Base-by-base conservation (phyloP, 2,797 vertebrate genomes). In the Hemibagrus guttatus region DNA sequence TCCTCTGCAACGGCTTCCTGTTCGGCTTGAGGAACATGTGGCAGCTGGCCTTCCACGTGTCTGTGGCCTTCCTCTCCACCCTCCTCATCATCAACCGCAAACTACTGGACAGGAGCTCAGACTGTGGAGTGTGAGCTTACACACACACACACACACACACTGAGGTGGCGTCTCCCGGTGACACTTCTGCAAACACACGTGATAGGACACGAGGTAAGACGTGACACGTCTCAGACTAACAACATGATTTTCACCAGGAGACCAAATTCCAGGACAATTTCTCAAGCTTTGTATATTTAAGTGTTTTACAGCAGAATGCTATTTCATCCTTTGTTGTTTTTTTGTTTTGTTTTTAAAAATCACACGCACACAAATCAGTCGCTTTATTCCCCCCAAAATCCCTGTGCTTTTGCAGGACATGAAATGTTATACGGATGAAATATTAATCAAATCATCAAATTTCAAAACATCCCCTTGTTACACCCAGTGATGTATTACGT, bases 41-140 rank as follows among this genome's bases (percentile, higher is more conserved):
- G 97, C 98, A 99, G 90, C 95, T 99, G 85, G 89, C 96, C 54
- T 99, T 99, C 93, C 98, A 99, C 92, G 69, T 97, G 17, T 95
- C 93, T 0, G 97, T 98, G 76, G 97, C 97, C 1, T 94, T 93
- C 68, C 90, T 99, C 66, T 96, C 97, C 61, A 97, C 97, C 0
- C 52, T 95, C 6, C 97, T 99, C 93, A 98, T 95, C 84, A 91
- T 97, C 87, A 93, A 92, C 0, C 94, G 98, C 85, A 97, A 96
- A 90, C 93, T 97, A 3, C 91, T 95, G 87, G 97, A 98, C 91
- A 97, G 95, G 90, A 93, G 90, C 78, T 90, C 88, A 1, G 97
- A 97, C 93, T 97, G 93, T 0, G 97, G 96, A 0, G 98, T 99
- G 31, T 99, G 95, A 97, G 79, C 39, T 16, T 12, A 39, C 3